Conservation (phyloP, 2,888 invertebrate genomes). For the Agrochola lota region DNA sequence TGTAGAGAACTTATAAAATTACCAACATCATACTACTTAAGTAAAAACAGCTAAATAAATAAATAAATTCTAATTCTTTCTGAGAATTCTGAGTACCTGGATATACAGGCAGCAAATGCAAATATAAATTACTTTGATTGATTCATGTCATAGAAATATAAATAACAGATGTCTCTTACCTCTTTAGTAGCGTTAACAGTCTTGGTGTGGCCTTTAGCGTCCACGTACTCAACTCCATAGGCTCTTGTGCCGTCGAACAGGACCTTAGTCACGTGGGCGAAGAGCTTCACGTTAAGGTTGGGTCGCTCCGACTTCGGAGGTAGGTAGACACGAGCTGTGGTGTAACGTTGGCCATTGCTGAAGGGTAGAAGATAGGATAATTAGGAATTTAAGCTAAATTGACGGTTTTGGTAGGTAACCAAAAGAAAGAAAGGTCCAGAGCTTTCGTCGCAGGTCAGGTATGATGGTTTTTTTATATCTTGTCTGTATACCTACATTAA, state of each 20-base stretch:
- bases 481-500: no score
- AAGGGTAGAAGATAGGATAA: not conserved
- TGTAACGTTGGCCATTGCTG: slow-evolving; percentile 91
- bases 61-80: no score
- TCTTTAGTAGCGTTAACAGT: slow-evolving; percentile 87
- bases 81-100: no score
- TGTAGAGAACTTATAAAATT: no score
- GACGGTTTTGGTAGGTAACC: not conserved
- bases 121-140: no score
- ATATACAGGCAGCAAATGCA: not conserved
- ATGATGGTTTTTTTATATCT: not conserved
- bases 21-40: no score
- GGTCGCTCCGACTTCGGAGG: slow-evolving; percentile 82
- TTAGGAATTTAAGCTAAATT: not conserved
- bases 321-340: slow-evolving; percentile 90
- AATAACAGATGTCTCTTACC: slow-evolving; percentile 75
- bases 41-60: no score
- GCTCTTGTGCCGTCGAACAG: slow-evolving; percentile 84
- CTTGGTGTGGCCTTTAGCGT: slow-evolving; percentile 77
- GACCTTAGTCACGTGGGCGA: slow-evolving; percentile 90
- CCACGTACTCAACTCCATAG: slow-evolving; percentile 90
- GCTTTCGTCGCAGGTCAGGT: not conserved
- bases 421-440: not conserved
- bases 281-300: slow-evolving; percentile 90
- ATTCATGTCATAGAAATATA: no score